Percentiles rank a stretch among this genome's conserved stretches.
These are phyloP conservation scores for Drosophila birchii DNA, from an alignment of 2,888 invertebrate species.

Conservation along the genomic window DNA sequence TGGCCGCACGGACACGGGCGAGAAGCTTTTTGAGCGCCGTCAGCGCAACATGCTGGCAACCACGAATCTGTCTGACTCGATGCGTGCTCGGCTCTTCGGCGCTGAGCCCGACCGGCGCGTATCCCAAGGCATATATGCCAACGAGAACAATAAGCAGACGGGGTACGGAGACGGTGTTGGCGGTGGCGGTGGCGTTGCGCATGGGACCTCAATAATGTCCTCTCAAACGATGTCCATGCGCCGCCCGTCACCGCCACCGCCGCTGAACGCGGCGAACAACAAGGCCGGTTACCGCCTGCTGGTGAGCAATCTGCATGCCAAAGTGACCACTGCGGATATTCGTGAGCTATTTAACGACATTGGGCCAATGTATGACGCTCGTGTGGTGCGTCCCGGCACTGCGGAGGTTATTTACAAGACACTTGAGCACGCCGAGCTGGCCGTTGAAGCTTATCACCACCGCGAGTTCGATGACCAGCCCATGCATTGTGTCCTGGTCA, in stretches of 20 bases:
- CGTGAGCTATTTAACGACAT: slow-evolving; percentile 97
- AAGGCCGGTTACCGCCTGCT: slow-evolving; percentile 91
- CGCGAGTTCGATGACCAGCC: slow-evolving; percentile 96
- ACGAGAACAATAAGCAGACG: slow-evolving; percentile 58
- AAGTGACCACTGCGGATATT: slow-evolving; percentile 96
- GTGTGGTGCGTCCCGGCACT: slow-evolving; percentile 93
- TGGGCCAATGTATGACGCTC: slow-evolving; percentile 93
- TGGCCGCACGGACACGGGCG: slow-evolving; percentile 55
- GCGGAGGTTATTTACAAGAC: slow-evolving; percentile 96
- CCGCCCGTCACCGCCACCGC: slow-evolving; percentile 52
- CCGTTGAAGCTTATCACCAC: slow-evolving; percentile 97
- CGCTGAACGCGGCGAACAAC: slow-evolving; percentile 55
- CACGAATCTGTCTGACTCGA: slow-evolving; percentile 82
- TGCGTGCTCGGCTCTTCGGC: slow-evolving; percentile 83
- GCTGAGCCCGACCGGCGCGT: slow-evolving; percentile 82
- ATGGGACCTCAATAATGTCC: slow-evolving; percentile 21
- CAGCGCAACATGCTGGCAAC: slow-evolving; percentile 72
- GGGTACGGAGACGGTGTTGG: neutral
- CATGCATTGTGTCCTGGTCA: slow-evolving; percentile 95
- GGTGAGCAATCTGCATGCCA: slow-evolving; percentile 94
- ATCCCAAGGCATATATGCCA: slow-evolving; percentile 84
- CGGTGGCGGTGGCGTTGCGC: neutral
- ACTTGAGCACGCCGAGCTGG: slow-evolving; percentile 93
- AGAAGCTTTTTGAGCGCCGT: slow-evolving; percentile 66
- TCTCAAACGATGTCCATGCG: slow-evolving; percentile 29